These are phyloP conservation scores for Progne subis DNA, from an alignment of 2,113 vertebrate species.

Conservation along the genomic window DNA sequence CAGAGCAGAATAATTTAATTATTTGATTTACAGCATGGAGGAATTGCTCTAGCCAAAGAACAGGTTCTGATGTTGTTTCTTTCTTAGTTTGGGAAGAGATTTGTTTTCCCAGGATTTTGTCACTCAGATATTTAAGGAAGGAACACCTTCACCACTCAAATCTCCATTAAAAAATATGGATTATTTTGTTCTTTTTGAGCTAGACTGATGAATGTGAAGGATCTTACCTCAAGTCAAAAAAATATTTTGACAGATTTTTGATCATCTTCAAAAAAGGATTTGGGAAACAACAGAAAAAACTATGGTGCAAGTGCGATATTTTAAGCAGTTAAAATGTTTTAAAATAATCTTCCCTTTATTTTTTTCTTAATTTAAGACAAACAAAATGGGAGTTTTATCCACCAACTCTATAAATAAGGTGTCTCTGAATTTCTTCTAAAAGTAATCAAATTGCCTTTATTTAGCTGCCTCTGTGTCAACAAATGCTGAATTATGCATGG, in stretches of 20 bases:
- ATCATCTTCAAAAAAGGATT: not conserved
- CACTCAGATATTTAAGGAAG: not conserved
- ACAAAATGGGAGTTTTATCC: not conserved
- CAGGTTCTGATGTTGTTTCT: not conserved
- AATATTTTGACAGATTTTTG: not conserved
- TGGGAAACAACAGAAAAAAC: not conserved
- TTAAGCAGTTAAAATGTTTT: not conserved
- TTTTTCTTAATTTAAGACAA: not conserved
- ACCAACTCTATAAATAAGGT: not conserved
- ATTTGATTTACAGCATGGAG: not conserved
- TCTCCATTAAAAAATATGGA: not conserved
- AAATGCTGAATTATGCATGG: constrained; percentile 44
- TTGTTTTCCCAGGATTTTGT: not conserved
- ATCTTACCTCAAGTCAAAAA: not conserved
- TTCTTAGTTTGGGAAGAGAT: not conserved
- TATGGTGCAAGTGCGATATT: not conserved
- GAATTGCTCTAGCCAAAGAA: not conserved
- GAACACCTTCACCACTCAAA: not conserved
- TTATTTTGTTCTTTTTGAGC: not conserved
- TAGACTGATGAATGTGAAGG: not conserved
- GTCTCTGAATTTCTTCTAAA: not conserved
- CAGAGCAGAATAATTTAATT: not conserved
- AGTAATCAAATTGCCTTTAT: constrained; percentile 17
- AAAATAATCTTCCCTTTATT: not conserved
- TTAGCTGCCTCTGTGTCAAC: constrained; percentile 6